Base-by-base conservation (phyloP, 2,888 invertebrate genomes). In the Dolichomitus sp. region DNA sequence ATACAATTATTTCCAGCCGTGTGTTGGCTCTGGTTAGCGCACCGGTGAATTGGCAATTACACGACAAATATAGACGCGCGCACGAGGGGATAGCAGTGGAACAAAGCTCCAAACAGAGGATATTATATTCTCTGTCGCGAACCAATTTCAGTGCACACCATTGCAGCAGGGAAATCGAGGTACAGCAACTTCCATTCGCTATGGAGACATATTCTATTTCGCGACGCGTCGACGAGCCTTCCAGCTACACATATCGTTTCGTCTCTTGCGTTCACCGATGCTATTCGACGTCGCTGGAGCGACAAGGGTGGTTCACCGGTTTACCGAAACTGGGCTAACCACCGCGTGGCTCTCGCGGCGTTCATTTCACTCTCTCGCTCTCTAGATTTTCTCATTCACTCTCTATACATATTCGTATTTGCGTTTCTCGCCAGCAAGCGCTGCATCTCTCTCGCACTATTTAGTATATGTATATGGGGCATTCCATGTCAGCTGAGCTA, bases 291-390 rank as follows among this genome's bases (percentile, higher is more conserved):
- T 40, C 33, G 54, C 9, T n/a, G 27, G 37, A 33, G 37, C 50
- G 50, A 42, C 42, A n/a, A 48, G 33, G 19, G 37, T 14, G 70
- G 70, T 68, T 68, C 52, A 19, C 9, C 57, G 54, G 61, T 19
- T 54, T 57, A 40, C 42, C 57, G 54, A 70, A 70, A 57, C 70
- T 70, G 70, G 70, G 70, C 70, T 70, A 70, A 52, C 61, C 33
- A 33, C 37, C 61, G 33, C 37, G 61, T 17, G 27, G 57, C n/a
- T 59, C n/a, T 33, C 30, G 23, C 27, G 17, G 37, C 57, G 9
- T 48, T 12, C 11, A n/a, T 52, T 63, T 12, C 19, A 2, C 65
- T 54, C 74, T 52, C 30, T 40, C 54, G 33, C 45, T 40, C 70
- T 57, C 42, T 4, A 27, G 42, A 40, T 54, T 54, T 57, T 70